Evolutionary conservation across 2,113 vertebrate species (phyloP).

Genomic region (Gallinago undulata): DNA sequence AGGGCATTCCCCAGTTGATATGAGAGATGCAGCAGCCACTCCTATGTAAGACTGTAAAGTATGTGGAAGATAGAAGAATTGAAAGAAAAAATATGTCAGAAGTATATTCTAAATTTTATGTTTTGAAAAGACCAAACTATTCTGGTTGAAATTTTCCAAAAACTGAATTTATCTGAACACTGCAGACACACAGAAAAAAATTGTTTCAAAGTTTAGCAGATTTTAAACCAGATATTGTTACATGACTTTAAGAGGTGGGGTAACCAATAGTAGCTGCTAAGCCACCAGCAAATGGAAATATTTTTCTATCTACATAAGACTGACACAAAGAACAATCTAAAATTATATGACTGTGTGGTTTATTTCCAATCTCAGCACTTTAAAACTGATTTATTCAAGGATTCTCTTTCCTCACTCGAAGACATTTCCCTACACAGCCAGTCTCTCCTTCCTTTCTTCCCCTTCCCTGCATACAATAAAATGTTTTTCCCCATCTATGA

Average conservation of each 20-base stretch:
- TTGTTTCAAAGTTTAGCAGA: too few species aligned
- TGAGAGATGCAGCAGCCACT: too few species aligned
- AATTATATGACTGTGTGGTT: neutral
- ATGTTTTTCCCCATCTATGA: neutral
- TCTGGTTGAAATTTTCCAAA: too few species aligned
- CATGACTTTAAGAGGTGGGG: neutral
- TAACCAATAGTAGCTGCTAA: neutral
- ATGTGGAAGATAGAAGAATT: too few species aligned
- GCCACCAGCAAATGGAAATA: neutral
- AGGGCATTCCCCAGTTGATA: neutral
- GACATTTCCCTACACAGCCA: neutral
- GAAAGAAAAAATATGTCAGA: too few species aligned
- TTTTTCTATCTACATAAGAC: neutral
- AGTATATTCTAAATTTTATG: too few species aligned
- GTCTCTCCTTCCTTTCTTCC: neutral
- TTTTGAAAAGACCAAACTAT: too few species aligned
- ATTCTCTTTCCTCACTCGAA: neutral
- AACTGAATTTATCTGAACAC: too few species aligned
- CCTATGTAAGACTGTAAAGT: too few species aligned
- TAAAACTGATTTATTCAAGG: neutral
- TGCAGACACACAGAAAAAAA: too few species aligned
- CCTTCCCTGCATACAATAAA: neutral
- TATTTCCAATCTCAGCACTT: neutral
- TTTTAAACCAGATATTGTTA: neutral
- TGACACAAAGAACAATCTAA: neutral